Conservation (phyloP, 1,140 invertebrate species). For the Tribolium madens region DNA sequence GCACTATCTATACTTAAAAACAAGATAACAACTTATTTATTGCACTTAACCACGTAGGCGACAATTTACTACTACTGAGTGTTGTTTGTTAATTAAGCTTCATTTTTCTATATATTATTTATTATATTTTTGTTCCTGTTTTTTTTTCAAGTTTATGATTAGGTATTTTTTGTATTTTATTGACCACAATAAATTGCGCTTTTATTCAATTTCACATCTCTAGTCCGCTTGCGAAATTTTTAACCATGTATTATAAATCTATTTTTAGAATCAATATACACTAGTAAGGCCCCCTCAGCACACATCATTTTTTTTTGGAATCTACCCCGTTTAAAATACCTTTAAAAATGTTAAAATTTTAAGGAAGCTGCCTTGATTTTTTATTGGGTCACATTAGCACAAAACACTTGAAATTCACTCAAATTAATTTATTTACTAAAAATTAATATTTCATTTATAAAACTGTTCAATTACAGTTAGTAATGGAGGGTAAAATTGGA, state of each 20-base stretch:
- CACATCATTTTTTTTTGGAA: too few relatives aligned
- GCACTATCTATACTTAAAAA: conserved; percentile 18
- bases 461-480: conserved; percentile 1
- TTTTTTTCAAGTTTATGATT: background rate
- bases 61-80: conserved; percentile 10
- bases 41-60: conserved; percentile 25
- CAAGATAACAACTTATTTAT: conserved; percentile 25
- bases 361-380: too few relatives aligned
- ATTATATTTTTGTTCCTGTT: conserved; percentile 20
- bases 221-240: conserved; percentile 17
- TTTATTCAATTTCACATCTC: background rate
- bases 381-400: too few relatives aligned
- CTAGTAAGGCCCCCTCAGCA: too few relatives aligned
- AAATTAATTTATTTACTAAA: conserved; percentile 13
- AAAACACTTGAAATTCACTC: background rate
- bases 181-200: conserved; percentile 2
- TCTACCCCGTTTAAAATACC: too few relatives aligned
- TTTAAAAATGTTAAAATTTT: too few relatives aligned
- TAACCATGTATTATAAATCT: conserved; percentile 30
- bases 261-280: conserved; percentile 39
- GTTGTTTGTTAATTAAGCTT: conserved; percentile 34
- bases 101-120: background rate
- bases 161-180: conserved; percentile 6
- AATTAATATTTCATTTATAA: conserved; percentile 4
- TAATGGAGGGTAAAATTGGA: conserved; percentile 1